These are phyloP conservation scores for Lepidochrysops patricia DNA, from an alignment of 2,888 invertebrate species.

Conservation along the genomic window DNA sequence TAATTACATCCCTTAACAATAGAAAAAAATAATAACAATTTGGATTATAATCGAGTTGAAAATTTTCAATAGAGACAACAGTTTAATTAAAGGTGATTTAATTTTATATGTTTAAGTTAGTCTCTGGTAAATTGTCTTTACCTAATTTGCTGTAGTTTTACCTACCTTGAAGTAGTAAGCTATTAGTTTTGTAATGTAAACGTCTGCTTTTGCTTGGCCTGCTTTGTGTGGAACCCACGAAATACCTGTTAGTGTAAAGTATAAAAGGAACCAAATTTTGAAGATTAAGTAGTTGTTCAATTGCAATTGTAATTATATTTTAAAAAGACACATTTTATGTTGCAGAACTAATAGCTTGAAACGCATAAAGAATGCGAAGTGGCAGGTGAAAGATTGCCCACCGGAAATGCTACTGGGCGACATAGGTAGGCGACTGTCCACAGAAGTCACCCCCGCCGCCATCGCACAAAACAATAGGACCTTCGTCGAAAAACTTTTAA, in stretches of 20 bases:
- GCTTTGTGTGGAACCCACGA: constrained; percentile 27
- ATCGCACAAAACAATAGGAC: constrained; percentile 98
- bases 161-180: constrained; percentile 1
- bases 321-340: constrained; percentile 21
- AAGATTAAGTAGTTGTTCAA: too few species aligned
- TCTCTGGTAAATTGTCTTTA: not conserved
- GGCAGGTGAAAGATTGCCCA: constrained; percentile 77
- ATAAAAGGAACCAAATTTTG: not conserved
- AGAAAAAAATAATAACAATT: not conserved
- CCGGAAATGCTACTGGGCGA: constrained; percentile 65
- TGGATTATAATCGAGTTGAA: not conserved
- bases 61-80: not conserved
- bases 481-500: constrained; percentile 96
- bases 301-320: not conserved
- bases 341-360: constrained; percentile 75
- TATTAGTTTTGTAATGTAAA: constrained; percentile 23
- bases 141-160: not conserved
- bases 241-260: not conserved
- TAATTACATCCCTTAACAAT: constrained; percentile 4
- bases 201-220: constrained; percentile 36
- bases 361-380: constrained; percentile 76
- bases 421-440: constrained; percentile 71
- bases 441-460: constrained; percentile 87
- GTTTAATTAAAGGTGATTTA: not conserved
- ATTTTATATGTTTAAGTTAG: not conserved